phyloP scores from a whole-genome alignment of 1,140 invertebrate genomes.

The Whitmania pigra region DNA sequence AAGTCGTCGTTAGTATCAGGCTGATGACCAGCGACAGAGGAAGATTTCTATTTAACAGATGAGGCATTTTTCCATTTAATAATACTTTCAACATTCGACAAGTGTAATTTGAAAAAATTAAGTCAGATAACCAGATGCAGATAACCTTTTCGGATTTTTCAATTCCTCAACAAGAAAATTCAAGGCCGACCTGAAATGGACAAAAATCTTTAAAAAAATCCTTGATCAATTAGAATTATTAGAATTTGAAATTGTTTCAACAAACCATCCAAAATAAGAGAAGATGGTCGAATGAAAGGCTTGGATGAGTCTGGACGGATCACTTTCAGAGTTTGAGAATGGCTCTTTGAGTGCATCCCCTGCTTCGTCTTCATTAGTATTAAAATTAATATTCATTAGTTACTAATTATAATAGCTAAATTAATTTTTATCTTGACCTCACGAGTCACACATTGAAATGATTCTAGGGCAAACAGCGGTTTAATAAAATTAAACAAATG shows the following conservation, averaged over 20 bases:
- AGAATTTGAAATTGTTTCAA: background rate
- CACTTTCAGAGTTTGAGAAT: constrained; percentile 4
- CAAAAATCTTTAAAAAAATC: background rate
- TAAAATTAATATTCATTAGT: too few species aligned
- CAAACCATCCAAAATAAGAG: constrained; percentile 10
- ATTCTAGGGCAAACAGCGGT: too few species aligned
- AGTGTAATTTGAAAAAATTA: background rate
- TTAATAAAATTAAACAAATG: too few species aligned
- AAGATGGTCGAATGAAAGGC: constrained; percentile 8
- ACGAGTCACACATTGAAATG: too few species aligned
- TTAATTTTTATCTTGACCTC: too few species aligned
- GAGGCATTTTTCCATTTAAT: constrained; percentile 6
- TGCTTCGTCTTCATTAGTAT: too few species aligned
- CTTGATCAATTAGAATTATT: background rate
- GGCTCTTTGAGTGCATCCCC: background rate
- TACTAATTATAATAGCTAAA: too few species aligned
- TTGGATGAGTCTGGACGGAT: background rate
- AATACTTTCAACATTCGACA: background rate
- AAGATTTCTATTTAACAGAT: constrained; percentile 58
- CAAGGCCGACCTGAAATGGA: constrained; percentile 64
- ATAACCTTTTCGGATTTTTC: constrained; percentile 83
- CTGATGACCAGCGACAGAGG: constrained; percentile 84
- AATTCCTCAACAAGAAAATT: constrained; percentile 94
- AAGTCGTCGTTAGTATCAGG: constrained; percentile 75
- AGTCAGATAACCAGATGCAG: constrained; percentile 23